These are phyloP conservation scores for Saxidomus purpurata DNA, from an alignment of 1,140 invertebrate genomes.

Conservation along the genomic window DNA sequence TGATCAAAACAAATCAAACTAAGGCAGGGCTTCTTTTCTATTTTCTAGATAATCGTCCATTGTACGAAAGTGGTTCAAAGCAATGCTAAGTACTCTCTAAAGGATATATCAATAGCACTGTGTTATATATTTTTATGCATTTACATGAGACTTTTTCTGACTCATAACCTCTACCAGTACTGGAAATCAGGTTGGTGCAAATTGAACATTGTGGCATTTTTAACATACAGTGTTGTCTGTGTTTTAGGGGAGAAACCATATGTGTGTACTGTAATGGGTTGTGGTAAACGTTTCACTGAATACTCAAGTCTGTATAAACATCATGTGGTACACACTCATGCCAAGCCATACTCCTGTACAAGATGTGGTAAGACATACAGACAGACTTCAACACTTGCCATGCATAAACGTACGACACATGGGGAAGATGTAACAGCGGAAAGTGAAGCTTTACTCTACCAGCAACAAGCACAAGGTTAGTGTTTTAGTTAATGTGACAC, in stretches of 20 bases:
- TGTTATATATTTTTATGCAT: too few relatives aligned
- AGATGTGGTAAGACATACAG: conserved; percentile 89
- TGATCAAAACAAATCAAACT: too few relatives aligned
- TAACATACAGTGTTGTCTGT: not conserved
- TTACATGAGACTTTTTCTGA: too few relatives aligned
- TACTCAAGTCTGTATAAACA: conserved; percentile 93
- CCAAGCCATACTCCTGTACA: conserved; percentile 89
- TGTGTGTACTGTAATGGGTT: conserved; percentile 88
- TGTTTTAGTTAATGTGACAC: too few relatives aligned
- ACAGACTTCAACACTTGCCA: conserved; percentile 89
- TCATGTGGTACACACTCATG: conserved; percentile 90
- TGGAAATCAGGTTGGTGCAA: too few relatives aligned
- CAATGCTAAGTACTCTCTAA: too few relatives aligned
- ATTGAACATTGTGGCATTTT: too few relatives aligned
- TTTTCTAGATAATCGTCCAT: too few relatives aligned
- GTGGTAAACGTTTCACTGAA: conserved; percentile 91
- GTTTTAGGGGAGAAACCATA: conserved; percentile 87
- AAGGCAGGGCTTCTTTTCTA: too few relatives aligned
- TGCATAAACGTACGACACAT: conserved; percentile 89
- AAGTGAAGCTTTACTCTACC: conserved; percentile 71
- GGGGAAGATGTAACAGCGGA: conserved; percentile 79
- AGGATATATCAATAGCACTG: too few relatives aligned
- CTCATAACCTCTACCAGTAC: too few relatives aligned
- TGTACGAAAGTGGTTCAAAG: too few relatives aligned
- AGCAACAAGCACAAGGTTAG: conserved; percentile 34